Evolutionary conservation across 1,140 invertebrate species (phyloP), one percentile per base, ranked within the genome.

Genomic region (Ptiloglossa arizonensis): DNA sequence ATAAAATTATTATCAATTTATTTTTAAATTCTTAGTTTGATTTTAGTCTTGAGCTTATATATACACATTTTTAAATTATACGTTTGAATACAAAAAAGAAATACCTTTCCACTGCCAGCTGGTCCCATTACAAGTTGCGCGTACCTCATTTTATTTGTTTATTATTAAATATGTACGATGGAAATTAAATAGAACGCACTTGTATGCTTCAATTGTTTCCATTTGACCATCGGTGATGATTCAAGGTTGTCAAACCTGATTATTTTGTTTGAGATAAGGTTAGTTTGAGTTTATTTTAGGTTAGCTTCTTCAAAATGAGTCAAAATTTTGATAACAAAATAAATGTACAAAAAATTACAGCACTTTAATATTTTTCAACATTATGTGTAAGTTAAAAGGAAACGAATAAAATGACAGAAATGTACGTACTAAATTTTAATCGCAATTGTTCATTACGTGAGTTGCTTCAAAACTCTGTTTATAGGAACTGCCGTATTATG

Each of bases 101-200:
- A 81, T 94, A 97, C 97, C 94, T 98, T 99, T 69, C 98, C 98
- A 93, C 97, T 97, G 2, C 98, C 98, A 2, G 98, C 98, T 22
- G 98, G 98, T 6, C 98, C 98, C 84, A 99, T 96, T 35, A 99
- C 96, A 78, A 99, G 92, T 90, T 99, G 98, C n/a, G 96, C 98
- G 87, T 97, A 99, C 46, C 97, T 94, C 97, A 98, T 98, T 81
- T 82, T 87, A n/a, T n/a, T 44, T 0, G n/a, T 32, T 24, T 63
- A n/a, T 35, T 68, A 44, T 62, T 41, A 35, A 57, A 19, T 24
- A 38, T 41, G 17, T 57, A 19, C 15, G 5, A 35, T 44, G 15
- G 19, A 29, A 66, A 24, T 63, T 15, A 44, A 44, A 67, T 66
- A 5, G 17, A 74, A 41, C 6, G 1, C 13, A 54, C 24, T 44